Evolutionary conservation across 2,888 invertebrate genomes (phyloP), one percentile per base, ranked within the genome.

Genomic region (Shargacucullia verbasci): DNA sequence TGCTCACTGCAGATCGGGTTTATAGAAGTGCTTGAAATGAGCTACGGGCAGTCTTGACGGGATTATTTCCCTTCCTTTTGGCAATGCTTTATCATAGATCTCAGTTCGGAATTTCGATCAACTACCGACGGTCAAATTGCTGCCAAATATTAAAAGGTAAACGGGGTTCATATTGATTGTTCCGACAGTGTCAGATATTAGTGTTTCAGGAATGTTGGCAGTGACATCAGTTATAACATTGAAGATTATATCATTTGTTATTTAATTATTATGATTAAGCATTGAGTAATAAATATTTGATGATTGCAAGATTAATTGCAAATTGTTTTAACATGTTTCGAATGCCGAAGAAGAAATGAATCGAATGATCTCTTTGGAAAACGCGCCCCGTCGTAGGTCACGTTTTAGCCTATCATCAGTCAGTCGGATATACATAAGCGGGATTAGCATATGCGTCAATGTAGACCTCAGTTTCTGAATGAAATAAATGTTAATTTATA

Each of bases 101-200:
- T 40, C 37, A 33, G n/a, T 11, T 35, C 12, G 52, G 20, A 54
- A 64, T 68, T 61, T 38, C 39, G 56, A 60, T 59, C 40, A 37
- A 38, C 15, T 14, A 46, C 7, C 9, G 41, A 41, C 29, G 39
- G 38, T 50, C 37, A 52, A 37, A 48, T 53, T 20, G 59, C 44
- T 62, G 76, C 73, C 76, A 73, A 76, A 73, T 70, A 59, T 63
- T 54, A 57, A n/a, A n/a, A n/a, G n/a, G n/a, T n/a, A n/a, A n/a
- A 27, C 53, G 47, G 41, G 14, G 38, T 40, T 48, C 44, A 43
- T 54, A 47, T 52, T 29, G 40, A 50, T 64, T 33, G 46, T 71
- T 73, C 65, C 65, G 76, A 58, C 53, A 65, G 44, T 52, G 59
- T 41, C 39, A 41, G 38, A 45, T 44, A 46, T 25, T 14, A 20